phyloP scores from a whole-genome alignment of 2,888 invertebrate genomes.

The Cotesia congregata region DNA sequence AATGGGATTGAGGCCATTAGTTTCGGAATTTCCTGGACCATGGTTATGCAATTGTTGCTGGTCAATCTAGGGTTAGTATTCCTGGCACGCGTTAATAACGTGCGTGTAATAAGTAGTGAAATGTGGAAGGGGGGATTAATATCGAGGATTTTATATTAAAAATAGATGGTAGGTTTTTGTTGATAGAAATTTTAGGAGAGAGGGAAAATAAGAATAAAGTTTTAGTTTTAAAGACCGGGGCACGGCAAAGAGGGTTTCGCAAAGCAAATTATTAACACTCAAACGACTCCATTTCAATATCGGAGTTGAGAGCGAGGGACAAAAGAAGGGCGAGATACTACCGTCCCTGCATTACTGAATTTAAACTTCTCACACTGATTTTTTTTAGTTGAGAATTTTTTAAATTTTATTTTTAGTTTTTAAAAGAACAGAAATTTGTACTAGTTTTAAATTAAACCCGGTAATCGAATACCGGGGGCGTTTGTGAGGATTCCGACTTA shows the following conservation, averaged over 20 bases:
- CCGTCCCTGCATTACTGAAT: conserved; percentile 66
- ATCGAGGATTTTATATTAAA: too few species aligned
- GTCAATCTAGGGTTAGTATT: too few species aligned
- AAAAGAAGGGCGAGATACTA: conserved; percentile 74
- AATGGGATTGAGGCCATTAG: not conserved
- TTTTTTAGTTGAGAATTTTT: not conserved
- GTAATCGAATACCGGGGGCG: conserved; percentile 68
- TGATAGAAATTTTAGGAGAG: conserved; percentile 45
- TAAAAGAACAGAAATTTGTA: not conserved
- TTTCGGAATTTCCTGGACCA: not conserved
- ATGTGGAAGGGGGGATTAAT: too few species aligned
- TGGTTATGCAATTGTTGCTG: too few species aligned
- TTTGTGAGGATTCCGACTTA: conserved; percentile 69
- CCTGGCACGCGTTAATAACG: too few species aligned
- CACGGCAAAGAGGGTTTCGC: conserved; percentile 65
- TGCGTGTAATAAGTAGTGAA: too few species aligned
- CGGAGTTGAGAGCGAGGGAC: conserved; percentile 70
- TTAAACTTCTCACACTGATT: conserved; percentile 50
- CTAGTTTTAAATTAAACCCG: conserved; percentile 9
- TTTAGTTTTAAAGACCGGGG: conserved; percentile 44
- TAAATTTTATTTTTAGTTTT: too few species aligned
- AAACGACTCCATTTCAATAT: conserved; percentile 81
- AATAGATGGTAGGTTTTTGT: too few species aligned
- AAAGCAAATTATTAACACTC: conserved; percentile 80
- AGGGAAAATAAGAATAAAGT: conserved; percentile 45